Base-by-base conservation (phyloP, 2,888 invertebrate species). In the Nomada fucata region DNA sequence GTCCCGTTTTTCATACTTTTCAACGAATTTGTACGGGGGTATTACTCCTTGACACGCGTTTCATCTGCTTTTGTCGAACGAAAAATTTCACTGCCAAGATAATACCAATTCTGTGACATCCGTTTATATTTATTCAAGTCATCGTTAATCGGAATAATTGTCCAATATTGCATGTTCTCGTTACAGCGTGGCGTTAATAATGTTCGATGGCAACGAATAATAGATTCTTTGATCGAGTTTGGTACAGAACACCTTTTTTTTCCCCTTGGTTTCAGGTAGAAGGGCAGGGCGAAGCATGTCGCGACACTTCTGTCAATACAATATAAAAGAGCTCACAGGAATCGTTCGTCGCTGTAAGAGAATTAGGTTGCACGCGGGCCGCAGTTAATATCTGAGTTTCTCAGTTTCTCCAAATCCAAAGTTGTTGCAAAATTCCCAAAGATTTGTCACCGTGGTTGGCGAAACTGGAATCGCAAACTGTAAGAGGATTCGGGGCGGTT, bases 1-100 rank as follows among this genome's bases (percentile, higher is more conserved):
- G n/a, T 53, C 26, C 36, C 80, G 72, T 80, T 80, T 77, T 77
- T 77, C 72, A 80, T 73, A 73, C 80, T 77, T 80, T 77, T 44
- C 60, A 0, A 11, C 60, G 80, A 68, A 53, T 77, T 77, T 57
- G 69, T 81, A 55, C 80, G 68, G 70, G 59, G 26, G 47, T 3
- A 23, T 67, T 77, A 71, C 57, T 77, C 71, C 60, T 61, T n/a
- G 57, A 36, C 50, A 15, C 36, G 13, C 29, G 3, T n/a, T 3
- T 26, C 18, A 26, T 50, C 64, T 42, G 29, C 50, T 15, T 29
- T 15, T 9, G 47, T 2, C 61, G 15, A n/a, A 20, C 5, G 26
- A 26, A 18, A 36, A 55, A 44, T 57, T 57, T 57, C 67, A 29
- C 53, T 7, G 53, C 23, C 18, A 61, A 55, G 3, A 23, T 42